These are phyloP conservation scores for Colostygia pectinataria DNA, from an alignment of 2,888 invertebrate genomes.

Conservation along the genomic window DNA sequence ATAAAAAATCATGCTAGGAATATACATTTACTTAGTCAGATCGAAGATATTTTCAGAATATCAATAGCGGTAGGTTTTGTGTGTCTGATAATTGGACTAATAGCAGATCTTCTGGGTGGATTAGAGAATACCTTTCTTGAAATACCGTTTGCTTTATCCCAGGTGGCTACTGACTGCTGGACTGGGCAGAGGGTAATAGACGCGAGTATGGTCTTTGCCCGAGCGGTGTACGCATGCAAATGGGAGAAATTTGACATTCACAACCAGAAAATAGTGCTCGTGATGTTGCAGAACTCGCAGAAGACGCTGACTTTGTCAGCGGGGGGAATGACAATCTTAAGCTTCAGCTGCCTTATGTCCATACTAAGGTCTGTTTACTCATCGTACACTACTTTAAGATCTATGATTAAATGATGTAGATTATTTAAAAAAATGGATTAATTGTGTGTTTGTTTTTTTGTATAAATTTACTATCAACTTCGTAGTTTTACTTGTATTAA, in stretches of 20 bases:
- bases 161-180: constrained; percentile 50
- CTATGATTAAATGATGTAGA: constrained; percentile 24
- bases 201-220: constrained; percentile 41
- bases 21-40: constrained; percentile 40
- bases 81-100: constrained; percentile 47
- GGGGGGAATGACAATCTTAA: constrained; percentile 46
- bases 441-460: background rate
- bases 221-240: constrained; percentile 46
- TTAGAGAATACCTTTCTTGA: constrained; percentile 56
- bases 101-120: constrained; percentile 58
- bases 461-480: background rate
- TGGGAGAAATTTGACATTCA: constrained; percentile 49
- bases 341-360: constrained; percentile 43
- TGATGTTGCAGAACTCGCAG: constrained; percentile 49
- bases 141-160: constrained; percentile 52
- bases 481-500: constrained; percentile 45
- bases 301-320: constrained; percentile 47
- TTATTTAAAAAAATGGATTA: background rate
- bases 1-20: constrained; percentile 47
- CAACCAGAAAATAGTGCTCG: constrained; percentile 46
- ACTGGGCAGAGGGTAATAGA: constrained; percentile 50
- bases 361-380: constrained; percentile 47
- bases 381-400: constrained; percentile 46
- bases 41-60: constrained; percentile 48
- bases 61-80: constrained; percentile 55